Evolutionary conservation across 2,888 invertebrate genomes (phyloP).

Genomic region (Malthinus seriepunctatus): DNA sequence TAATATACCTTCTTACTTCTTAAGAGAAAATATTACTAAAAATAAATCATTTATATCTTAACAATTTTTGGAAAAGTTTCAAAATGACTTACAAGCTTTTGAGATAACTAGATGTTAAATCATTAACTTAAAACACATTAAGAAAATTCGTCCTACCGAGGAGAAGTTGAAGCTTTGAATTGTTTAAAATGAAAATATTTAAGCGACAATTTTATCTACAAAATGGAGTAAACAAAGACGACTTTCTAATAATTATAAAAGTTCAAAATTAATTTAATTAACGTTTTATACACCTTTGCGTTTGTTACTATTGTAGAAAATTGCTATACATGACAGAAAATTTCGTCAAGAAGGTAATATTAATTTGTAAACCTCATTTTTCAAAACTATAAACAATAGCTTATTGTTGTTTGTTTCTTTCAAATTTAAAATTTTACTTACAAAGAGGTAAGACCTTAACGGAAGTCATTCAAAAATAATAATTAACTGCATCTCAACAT

Average conservation of each 20-base stretch:
- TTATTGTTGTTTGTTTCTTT: no score
- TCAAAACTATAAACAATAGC: no score
- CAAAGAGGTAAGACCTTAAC: no score
- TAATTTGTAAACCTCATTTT: no score
- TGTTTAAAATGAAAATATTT: background rate
- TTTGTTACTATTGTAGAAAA: no score
- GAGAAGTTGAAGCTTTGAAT: background rate
- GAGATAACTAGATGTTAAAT: conserved; percentile 10
- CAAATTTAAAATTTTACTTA: no score
- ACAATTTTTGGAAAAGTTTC: conserved; percentile 10
- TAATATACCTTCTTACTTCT: conserved; percentile 9
- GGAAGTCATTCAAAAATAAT: no score
- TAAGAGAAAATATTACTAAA: background rate
- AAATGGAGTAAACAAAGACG: background rate
- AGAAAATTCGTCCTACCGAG: background rate
- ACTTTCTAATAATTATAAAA: background rate
- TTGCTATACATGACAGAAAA: no score
- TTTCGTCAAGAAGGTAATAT: no score
- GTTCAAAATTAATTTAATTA: background rate
- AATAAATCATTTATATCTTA: conserved; percentile 12
- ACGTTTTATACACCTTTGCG: no score
- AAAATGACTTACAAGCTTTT: conserved; percentile 7
- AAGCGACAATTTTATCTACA: background rate
- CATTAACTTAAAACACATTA: conserved; percentile 18
- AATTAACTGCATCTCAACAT: no score